These are phyloP conservation scores for Drosophila mimetica DNA, from an alignment of 2,888 invertebrate genomes.

Conservation along the genomic window DNA sequence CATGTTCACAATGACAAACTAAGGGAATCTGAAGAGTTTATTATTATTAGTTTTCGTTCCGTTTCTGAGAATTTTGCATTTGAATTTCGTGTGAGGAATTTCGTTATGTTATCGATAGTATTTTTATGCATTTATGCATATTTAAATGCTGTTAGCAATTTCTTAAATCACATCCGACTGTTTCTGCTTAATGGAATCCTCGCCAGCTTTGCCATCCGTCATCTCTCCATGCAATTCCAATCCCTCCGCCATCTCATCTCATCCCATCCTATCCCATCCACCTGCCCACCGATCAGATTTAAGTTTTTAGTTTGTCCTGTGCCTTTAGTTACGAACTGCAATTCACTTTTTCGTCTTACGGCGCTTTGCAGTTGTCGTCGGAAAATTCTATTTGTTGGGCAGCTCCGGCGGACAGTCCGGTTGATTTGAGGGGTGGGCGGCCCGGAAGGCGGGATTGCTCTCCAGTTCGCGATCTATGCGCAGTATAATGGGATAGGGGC, in stretches of 20 bases:
- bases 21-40: conserved; percentile 48
- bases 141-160: conserved; percentile 81
- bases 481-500: conserved; percentile 94
- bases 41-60: conserved; percentile 35
- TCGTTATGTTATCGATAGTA: conserved; percentile 61
- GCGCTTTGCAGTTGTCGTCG: conserved; percentile 83
- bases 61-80: conserved; percentile 45
- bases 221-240: background rate
- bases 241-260: conserved; percentile 8
- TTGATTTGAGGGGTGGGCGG: conserved; percentile 95
- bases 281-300: conserved; percentile 34
- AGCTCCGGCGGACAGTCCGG: conserved; percentile 97
- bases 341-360: conserved; percentile 82
- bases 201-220: conserved; percentile 19
- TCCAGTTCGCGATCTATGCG: conserved; percentile 94
- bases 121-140: conserved; percentile 77
- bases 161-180: conserved; percentile 81
- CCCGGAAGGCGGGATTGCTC: conserved; percentile 95
- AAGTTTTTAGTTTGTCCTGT: conserved; percentile 35
- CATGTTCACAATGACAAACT: conserved; percentile 68
- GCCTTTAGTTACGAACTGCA: conserved; percentile 71
- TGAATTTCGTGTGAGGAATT: conserved; percentile 44
- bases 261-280: conserved; percentile 10
- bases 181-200: conserved; percentile 60
- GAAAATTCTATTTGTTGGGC: conserved; percentile 88